Conservation (phyloP, 2,113 vertebrate genomes). For the Meriones unguiculatus region DNA sequence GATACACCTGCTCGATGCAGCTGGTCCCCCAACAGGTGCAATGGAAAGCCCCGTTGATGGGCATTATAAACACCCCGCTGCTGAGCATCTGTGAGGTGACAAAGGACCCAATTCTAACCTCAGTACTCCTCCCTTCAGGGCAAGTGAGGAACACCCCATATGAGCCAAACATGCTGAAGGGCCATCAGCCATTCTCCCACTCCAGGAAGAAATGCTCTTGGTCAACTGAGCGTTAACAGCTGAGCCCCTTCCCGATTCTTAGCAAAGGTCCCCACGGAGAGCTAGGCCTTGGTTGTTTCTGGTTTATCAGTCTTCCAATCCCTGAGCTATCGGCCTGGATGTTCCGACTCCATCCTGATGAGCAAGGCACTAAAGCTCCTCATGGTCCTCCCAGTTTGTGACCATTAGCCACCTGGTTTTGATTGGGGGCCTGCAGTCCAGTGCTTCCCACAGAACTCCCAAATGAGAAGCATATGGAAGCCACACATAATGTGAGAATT, state of each 20-base stretch:
- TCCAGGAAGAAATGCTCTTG: constrained; percentile 54
- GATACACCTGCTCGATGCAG: constrained; percentile 80
- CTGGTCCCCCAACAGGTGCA: constrained; percentile 78
- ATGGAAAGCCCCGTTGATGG: constrained; percentile 75
- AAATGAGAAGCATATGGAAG: constrained; percentile 82
- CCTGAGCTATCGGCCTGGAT: constrained; percentile 9
- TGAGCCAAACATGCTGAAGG: constrained; percentile 1
- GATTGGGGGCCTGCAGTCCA: constrained; percentile 62
- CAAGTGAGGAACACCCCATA: constrained; percentile 54
- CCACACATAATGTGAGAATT: constrained; percentile 68
- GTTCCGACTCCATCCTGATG: constrained; percentile 26
- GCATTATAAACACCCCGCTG: constrained; percentile 75
- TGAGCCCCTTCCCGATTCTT: constrained; percentile 54
- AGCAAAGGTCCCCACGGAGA: constrained; percentile 20
- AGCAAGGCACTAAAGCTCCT: constrained; percentile 24
- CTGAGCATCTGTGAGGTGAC: constrained; percentile 68
- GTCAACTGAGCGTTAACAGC: constrained; percentile 64
- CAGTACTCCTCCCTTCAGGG: constrained; percentile 45
- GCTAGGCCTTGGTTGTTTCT: neutral
- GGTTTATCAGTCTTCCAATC: constrained; percentile 25
- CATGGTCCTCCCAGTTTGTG: constrained; percentile 28
- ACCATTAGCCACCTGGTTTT: constrained; percentile 77
- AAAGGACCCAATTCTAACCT: constrained; percentile 68
- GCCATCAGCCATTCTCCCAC: constrained; percentile 49
- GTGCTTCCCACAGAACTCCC: constrained; percentile 59